phyloP scores from a whole-genome alignment of 2,888 invertebrate species.

The Drosophila ezoana region DNA sequence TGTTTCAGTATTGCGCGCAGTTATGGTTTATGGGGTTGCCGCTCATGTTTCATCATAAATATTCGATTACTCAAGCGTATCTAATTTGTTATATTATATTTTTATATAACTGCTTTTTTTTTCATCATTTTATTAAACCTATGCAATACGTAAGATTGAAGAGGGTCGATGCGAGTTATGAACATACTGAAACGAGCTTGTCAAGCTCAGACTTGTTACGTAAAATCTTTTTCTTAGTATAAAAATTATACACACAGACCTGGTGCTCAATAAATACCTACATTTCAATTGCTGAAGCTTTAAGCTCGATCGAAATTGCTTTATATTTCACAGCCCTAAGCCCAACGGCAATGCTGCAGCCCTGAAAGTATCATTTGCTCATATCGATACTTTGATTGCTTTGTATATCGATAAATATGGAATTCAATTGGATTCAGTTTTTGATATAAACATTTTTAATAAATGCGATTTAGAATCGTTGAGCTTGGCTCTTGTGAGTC shows the following conservation, averaged over 20 bases:
- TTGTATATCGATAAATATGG: too few species aligned
- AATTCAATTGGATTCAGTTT: too few species aligned
- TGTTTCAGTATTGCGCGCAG: constrained; percentile 23
- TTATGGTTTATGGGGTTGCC: constrained; percentile 33
- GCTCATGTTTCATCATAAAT: constrained; percentile 70
- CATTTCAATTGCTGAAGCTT: not conserved
- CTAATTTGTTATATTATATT: constrained; percentile 76
- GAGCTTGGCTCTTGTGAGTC: not conserved
- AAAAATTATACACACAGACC: not conserved
- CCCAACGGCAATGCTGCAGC: too few species aligned
- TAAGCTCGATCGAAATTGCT: not conserved
- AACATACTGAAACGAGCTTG: constrained; percentile 8
- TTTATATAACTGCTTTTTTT: constrained; percentile 23
- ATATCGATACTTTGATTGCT: too few species aligned
- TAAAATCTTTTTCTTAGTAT: not conserved
- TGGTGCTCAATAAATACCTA: not conserved
- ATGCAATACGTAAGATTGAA: not conserved
- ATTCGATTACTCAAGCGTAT: constrained; percentile 74
- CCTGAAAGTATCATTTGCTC: too few species aligned
- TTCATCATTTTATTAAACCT: constrained; percentile 36
- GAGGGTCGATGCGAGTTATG: constrained; percentile 1
- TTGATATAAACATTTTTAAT: too few species aligned
- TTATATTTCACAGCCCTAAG: too few species aligned
- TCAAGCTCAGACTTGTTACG: constrained; percentile 4
- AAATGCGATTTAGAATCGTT: too few species aligned